Evolutionary conservation across 2,888 invertebrate species (phyloP).

Genomic region (Noctuana brunneofusca): DNA sequence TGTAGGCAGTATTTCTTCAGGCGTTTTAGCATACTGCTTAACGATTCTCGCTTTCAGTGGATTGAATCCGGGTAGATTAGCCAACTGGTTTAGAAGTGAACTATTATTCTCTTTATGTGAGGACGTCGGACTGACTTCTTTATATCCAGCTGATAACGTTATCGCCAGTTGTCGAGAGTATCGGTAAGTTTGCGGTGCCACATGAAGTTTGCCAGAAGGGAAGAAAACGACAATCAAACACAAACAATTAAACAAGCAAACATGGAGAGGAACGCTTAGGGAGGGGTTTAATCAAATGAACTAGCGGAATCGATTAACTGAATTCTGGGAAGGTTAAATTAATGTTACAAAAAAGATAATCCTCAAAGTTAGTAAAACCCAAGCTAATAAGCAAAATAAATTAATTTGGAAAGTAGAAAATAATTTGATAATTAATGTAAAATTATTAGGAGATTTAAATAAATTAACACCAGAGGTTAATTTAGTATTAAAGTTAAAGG

Average conservation of each 20-base stretch:
- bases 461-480: conserved; percentile 39
- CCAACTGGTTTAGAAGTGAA: conserved; percentile 87
- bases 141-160: conserved; percentile 72
- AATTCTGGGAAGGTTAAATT: neutral
- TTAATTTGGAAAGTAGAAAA: conserved; percentile 20
- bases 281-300: conserved; percentile 24
- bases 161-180: conserved; percentile 71
- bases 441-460: conserved; percentile 12
- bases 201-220: conserved; percentile 80
- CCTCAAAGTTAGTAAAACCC: conserved; percentile 31
- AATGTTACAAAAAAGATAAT: conserved; percentile 26
- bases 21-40: conserved; percentile 85
- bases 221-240: conserved; percentile 80
- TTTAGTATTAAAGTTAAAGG: conserved; percentile 43
- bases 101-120: conserved; percentile 86
- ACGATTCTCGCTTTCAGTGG: conserved; percentile 87
- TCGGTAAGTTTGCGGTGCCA: conserved; percentile 72
- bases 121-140: conserved; percentile 81
- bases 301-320: conserved; percentile 7
- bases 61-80: conserved; percentile 87
- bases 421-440: conserved; percentile 32
- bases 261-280: conserved; percentile 51
- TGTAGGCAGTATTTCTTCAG: conserved; percentile 86
- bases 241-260: conserved; percentile 71
- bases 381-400: conserved; percentile 40